phyloP scores from a whole-genome alignment of 2,888 invertebrate genomes.

The Axea sp. region DNA sequence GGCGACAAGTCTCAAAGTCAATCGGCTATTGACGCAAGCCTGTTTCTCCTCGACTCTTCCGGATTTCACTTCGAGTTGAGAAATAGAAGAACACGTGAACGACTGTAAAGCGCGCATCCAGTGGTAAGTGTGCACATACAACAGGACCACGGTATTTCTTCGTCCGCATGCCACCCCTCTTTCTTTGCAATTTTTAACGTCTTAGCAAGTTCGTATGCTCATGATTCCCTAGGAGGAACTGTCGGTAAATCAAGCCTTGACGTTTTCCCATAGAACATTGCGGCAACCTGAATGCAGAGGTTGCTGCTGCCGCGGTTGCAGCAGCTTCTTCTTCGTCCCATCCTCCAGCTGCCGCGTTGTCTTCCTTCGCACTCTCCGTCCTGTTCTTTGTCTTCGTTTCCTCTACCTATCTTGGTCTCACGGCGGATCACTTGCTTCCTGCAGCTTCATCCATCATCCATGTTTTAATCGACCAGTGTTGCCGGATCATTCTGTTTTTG shows the following conservation, averaged over 20 bases:
- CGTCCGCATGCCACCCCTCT: constrained; percentile 47
- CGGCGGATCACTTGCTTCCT: constrained; percentile 60
- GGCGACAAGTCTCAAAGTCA: constrained; percentile 35
- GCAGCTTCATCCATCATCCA: constrained; percentile 61
- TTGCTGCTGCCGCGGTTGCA: constrained; percentile 54
- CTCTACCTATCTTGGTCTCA: constrained; percentile 56
- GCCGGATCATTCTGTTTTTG: constrained; percentile 49
- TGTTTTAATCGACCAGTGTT: constrained; percentile 62
- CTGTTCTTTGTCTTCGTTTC: constrained; percentile 59
- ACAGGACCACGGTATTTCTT: constrained; percentile 60
- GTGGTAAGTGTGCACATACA: constrained; percentile 51
- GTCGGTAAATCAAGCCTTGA: constrained; percentile 64
- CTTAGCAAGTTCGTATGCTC: constrained; percentile 44
- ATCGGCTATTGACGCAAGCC: constrained; percentile 20
- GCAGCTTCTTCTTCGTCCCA: constrained; percentile 47
- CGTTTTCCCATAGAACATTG: constrained; percentile 62
- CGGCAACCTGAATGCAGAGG: constrained; percentile 59
- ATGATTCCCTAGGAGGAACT: constrained; percentile 61
- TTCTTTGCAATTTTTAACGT: constrained; percentile 44
- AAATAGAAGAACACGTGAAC: constrained; percentile 52
- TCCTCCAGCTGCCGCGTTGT: constrained; percentile 28
- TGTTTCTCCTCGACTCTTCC: constrained; percentile 43
- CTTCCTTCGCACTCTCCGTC: constrained; percentile 34
- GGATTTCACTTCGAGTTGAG: constrained; percentile 47
- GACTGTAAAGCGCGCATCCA: constrained; percentile 44